These are phyloP conservation scores for Aspidiotus destructor DNA, from an alignment of 2,888 invertebrate genomes.

Conservation along the genomic window DNA sequence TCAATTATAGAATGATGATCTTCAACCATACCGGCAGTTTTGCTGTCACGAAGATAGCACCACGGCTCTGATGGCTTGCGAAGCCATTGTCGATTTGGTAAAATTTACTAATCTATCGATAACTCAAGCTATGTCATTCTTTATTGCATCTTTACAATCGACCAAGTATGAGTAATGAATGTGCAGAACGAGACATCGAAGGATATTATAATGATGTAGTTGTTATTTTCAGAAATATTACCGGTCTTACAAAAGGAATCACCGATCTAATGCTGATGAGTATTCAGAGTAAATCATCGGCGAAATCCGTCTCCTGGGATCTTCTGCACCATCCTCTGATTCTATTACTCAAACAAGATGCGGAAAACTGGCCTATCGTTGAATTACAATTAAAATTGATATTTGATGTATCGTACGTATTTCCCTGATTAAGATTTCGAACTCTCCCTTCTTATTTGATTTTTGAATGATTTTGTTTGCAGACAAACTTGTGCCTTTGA, in stretches of 20 bases:
- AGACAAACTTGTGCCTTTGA: background rate
- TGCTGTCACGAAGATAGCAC: conserved; percentile 13
- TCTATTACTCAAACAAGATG: conserved; percentile 12
- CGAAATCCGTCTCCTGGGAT: background rate
- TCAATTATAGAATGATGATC: conserved; percentile 4
- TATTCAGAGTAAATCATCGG: background rate
- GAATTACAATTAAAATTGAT: conserved; percentile 18
- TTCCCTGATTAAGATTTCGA: background rate
- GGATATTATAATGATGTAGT: background rate
- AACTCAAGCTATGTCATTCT: conserved; percentile 16
- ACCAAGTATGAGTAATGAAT: background rate
- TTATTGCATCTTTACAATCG: conserved; percentile 17
- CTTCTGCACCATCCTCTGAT: conserved; percentile 16
- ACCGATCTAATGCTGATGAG: conserved; percentile 11
- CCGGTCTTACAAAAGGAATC: background rate
- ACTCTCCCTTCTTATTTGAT: background rate
- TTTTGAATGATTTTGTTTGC: background rate
- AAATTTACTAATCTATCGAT: background rate
- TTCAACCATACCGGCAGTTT: conserved; percentile 5
- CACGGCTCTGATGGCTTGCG: conserved; percentile 11
- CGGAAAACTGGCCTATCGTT: conserved; percentile 5
- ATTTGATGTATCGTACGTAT: conserved; percentile 10
- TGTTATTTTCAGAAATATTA: conserved; percentile 7
- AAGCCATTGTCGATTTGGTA: conserved; percentile 13
- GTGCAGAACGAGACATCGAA: too few species aligned